A percentile compares a stretch with the other conserved stretches of the same genome.
These are phyloP conservation scores for Stichopus chloronotus DNA, from an alignment of 35 echinoderm and acorn worm genomes.

Conservation along the genomic window DNA sequence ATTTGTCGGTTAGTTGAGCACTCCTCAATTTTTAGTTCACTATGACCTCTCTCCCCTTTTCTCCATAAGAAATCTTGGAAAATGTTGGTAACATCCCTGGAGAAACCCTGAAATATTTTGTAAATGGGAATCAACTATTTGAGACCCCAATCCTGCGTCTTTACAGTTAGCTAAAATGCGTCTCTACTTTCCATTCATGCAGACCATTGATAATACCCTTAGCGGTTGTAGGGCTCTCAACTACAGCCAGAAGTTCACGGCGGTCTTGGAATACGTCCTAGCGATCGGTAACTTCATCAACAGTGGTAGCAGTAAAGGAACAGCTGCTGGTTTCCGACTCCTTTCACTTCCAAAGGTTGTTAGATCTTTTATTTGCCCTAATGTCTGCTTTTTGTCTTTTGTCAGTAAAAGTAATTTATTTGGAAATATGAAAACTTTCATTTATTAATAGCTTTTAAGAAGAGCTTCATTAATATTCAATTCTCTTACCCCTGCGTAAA, in stretches of 20 bases:
- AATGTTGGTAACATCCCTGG: no score
- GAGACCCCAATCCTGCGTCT: no score
- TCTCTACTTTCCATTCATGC: conserved; percentile 1
- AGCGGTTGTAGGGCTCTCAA: conserved; percentile 74
- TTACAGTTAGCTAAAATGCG: not conserved
- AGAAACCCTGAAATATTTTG: no score
- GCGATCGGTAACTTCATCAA: conserved; percentile 98
- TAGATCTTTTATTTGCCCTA: not conserved
- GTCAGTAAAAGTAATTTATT: not conserved
- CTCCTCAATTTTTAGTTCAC: no score
- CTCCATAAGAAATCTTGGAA: no score
- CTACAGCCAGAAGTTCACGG: conserved; percentile 77
- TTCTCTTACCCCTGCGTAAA: not conserved
- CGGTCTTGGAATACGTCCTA: conserved; percentile 88
- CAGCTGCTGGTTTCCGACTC: conserved; percentile 89
- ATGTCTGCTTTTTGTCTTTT: not conserved
- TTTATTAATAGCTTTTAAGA: not conserved
- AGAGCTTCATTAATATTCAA: not conserved
- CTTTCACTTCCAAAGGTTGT: conserved; percentile 87
- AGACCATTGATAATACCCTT: conserved; percentile 91
- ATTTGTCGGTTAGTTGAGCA: no score
- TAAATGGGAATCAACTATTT: no score
- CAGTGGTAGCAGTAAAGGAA: conserved; percentile 89
- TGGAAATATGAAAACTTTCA: not conserved
- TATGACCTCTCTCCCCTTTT: no score